These are phyloP conservation scores for Xylophagus ater DNA, from an alignment of 2,888 invertebrate species.

Conservation along the genomic window DNA sequence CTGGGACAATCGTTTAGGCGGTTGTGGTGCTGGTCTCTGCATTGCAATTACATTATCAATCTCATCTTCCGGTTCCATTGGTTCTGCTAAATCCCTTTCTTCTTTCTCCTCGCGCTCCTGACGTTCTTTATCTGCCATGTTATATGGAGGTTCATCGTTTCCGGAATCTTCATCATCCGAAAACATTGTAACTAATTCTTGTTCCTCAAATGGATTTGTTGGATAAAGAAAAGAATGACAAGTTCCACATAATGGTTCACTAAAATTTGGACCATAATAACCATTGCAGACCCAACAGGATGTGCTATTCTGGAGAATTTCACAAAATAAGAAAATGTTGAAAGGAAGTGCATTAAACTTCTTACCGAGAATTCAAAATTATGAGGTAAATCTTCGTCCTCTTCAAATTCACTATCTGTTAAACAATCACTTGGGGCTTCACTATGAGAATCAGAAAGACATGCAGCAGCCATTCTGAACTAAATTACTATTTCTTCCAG, in stretches of 20 bases:
- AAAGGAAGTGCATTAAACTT: background rate
- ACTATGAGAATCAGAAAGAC: conserved; percentile 12
- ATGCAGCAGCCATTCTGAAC: too few relatives aligned
- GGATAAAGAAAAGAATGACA: conserved; percentile 90
- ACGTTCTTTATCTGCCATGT: conserved; percentile 25
- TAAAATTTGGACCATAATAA: conserved; percentile 84
- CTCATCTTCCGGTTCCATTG: conserved; percentile 7
- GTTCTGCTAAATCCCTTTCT: background rate
- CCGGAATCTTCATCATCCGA: conserved; percentile 76
- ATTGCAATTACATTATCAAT: conserved; percentile 19
- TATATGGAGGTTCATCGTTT: conserved; percentile 71
- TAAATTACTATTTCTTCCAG: too few relatives aligned
- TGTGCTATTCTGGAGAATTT: conserved; percentile 27
- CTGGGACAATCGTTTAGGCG: conserved; percentile 31
- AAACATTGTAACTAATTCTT: conserved; percentile 23
- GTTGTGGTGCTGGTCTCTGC: conserved; percentile 20
- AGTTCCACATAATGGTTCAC: conserved; percentile 81
- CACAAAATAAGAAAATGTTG: background rate
- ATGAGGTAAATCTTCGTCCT: conserved; percentile 21
- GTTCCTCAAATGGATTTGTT: conserved; percentile 41
- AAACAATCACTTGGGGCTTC: conserved; percentile 12
- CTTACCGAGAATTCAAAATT: conserved; percentile 23
- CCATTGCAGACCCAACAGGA: conserved; percentile 78
- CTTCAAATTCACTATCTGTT: conserved; percentile 20
- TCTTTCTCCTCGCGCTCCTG: conserved; percentile 24